Evolutionary conservation across 2,113 vertebrate species (phyloP), one percentile per base, ranked within the genome.

Genomic region (Leucosticte australis): DNA sequence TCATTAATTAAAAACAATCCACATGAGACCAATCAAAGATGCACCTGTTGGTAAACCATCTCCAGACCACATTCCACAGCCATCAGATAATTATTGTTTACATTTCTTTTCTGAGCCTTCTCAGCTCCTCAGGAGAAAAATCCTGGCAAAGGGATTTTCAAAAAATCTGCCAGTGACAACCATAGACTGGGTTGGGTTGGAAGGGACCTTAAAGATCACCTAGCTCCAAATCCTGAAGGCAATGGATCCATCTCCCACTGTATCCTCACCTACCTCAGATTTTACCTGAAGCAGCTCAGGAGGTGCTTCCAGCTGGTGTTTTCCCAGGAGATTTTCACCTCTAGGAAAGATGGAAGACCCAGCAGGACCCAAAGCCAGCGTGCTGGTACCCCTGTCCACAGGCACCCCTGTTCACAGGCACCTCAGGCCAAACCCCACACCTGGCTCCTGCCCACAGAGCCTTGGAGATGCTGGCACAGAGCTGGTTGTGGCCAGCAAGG

Each of bases 311-410:
- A 59, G 56, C 22, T 59, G 56, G 22, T 59, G 56, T 24, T 24
- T 59, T 1, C 56, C n/a, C n/a, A 35, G 13, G n/a, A 24, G 56
- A 35, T 59, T 59, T 16, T 24, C 56, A 59, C n/a, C n/a, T 24
- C 56, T 59, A 16, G n/a, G n/a, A 17, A 59, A 59, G n/a, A 17
- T 24, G 15, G n/a, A 59, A 59, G 15, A 59, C 22, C 56, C 56
- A 59, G 7, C n/a, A 35, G 56, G 56, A 35, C 14, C 22, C 41
- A 19, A 35, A 47, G 13, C 5, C 81, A 80, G 13, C 2, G 0
- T 5, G 11, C 21, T 59, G n/a, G 13, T 23, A 11, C 15, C 9
- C 53, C 31, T 21, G 15, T 7, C 44, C 27, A 11, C 0, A 10
- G 26, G 14, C 21, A 33, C 33, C 47, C 53, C 31, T 21, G 15